A percentile compares a stretch with the other conserved stretches of the same genome.
phyloP scores from a whole-genome alignment of 2,113 vertebrate genomes.

The Machaerirhynchus nigripectus region DNA sequence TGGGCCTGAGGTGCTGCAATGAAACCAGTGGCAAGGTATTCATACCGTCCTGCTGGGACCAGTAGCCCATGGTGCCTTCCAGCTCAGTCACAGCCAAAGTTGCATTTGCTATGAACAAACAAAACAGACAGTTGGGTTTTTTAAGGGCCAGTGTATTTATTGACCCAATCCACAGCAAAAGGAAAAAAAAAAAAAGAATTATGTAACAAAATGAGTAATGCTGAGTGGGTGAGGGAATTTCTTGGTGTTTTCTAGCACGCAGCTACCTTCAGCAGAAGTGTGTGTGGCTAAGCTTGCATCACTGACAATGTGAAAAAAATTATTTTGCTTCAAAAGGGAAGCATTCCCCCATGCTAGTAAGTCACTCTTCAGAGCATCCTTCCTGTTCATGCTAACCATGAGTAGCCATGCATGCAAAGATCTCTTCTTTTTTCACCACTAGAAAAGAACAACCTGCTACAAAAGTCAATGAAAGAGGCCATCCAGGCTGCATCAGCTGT shows the following conservation, averaged over 20 bases:
- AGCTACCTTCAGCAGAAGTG: not conserved
- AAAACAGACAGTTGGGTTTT: not conserved
- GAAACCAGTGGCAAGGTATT: not conserved
- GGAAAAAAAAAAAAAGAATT: not conserved
- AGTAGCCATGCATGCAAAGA: constrained; percentile 72
- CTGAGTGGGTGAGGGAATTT: constrained; percentile 52
- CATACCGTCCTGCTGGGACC: not conserved
- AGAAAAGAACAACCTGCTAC: not conserved
- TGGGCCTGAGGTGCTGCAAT: not conserved
- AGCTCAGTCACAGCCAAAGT: not conserved
- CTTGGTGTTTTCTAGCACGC: constrained; percentile 51
- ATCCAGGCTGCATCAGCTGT: constrained; percentile 51
- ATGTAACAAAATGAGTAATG: constrained; percentile 30
- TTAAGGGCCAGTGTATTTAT: not conserved
- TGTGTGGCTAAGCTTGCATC: not conserved
- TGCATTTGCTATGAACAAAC: not conserved
- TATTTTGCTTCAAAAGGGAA: constrained; percentile 18
- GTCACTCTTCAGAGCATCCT: constrained; percentile 53
- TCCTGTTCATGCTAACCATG: constrained; percentile 67
- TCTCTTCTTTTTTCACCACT: constrained; percentile 5
- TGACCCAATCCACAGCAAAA: not conserved
- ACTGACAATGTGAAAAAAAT: not conserved
- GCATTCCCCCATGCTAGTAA: not conserved
- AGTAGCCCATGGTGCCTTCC: not conserved
- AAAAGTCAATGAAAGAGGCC: not conserved